Base-by-base conservation (phyloP, 2,797 vertebrate species). In the Acropternis orthonyx region DNA sequence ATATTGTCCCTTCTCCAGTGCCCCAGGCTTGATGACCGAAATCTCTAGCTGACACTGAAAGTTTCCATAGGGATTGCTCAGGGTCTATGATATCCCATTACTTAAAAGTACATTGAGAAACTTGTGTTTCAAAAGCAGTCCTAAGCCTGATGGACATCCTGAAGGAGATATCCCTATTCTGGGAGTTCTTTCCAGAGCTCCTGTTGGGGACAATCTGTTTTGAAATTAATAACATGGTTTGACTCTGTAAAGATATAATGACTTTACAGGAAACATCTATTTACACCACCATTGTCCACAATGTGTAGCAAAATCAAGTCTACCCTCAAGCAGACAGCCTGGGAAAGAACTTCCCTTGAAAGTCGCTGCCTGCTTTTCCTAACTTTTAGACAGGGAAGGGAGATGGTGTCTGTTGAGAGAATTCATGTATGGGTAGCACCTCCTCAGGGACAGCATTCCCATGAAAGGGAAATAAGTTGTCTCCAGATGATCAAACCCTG, bases 291-390 rank as follows among this genome's bases (percentile, higher is more conserved):
- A 0, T 49, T 89, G 41, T 81, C 34, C 24, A 19, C 5, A 55
- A 23, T 5, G n/a, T 36, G 61, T 0, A 0, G n/a, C 11, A 24
- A 55, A 76, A 83, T n/a, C 18, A 48, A 52, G 11, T 27, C 22
- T 36, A 32, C 11, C n/a, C 27, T 92, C 48, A 67, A 13, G 18
- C 36, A 66, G 34, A 39, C 18, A 41, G 21, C 16, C 37, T 55
- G 27, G 12, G 56, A 55, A 36, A 80, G 20, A 83, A 2, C 39
- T 77, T 3, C 27, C 24, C 26, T 3, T 52, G 48, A 16, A 89
- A 92, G 39, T 59, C 44, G 20, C 49, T 48, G 21, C 32, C 41
- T 94, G 54, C 36, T 46, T 71, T 74, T 76, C 16, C 59, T 52
- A 1, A 28, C 19, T 79, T 94, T 89, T 32, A 54, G 22, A 63